Base-by-base conservation (phyloP, 2,113 vertebrate genomes). In the Cercopithecus mona region DNA sequence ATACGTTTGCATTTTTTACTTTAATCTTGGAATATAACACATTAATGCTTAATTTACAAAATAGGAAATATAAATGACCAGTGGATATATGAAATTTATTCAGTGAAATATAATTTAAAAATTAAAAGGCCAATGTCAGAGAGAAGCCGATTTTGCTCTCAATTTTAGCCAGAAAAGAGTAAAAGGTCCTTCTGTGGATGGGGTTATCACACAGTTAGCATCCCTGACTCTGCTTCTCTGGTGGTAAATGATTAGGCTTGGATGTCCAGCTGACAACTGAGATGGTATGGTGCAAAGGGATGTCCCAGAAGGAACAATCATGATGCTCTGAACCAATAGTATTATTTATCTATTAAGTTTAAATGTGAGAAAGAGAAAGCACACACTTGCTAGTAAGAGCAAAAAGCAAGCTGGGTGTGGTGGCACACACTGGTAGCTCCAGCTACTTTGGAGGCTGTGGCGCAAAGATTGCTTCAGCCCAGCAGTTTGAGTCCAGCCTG, bases 1-100 rank as follows among this genome's bases (percentile, higher is more conserved):
- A 61, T 52, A 86, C 9, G 3, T 35, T 76, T 76, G 64, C 18
- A 50, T 57, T 95, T 94, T 85, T 78, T 93, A 91, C 83, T 96
- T 93, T 94, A 93, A 59, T 45, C 16, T 85, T 88, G 2, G 6
- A 90, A 80, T 79, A 64, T 4, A 87, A 84, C 8, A 72, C 40
- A 45, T 64, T 90, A 83, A 83, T 52, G 95, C 11, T 95, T 81
- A 81, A 88, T 45, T 73, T 93, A 76, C 52, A 88, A 95, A 96
- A 50, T 55, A 88, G 55, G n/a, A 90, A 94, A 57, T 75, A 84
- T 30, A 90, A 95, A 95, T 88, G 32, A 85, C 23, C 2, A 66
- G 9, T 52, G 38, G n/a, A 85, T 85, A 50, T 22, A 72, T 66
- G 59, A 89, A 68, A 93, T 59, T 25, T 93, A 95, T 81, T 95